These are phyloP conservation scores for Cranoglanis bouderius DNA, from an alignment of 2,113 vertebrate genomes.

Conservation along the genomic window DNA sequence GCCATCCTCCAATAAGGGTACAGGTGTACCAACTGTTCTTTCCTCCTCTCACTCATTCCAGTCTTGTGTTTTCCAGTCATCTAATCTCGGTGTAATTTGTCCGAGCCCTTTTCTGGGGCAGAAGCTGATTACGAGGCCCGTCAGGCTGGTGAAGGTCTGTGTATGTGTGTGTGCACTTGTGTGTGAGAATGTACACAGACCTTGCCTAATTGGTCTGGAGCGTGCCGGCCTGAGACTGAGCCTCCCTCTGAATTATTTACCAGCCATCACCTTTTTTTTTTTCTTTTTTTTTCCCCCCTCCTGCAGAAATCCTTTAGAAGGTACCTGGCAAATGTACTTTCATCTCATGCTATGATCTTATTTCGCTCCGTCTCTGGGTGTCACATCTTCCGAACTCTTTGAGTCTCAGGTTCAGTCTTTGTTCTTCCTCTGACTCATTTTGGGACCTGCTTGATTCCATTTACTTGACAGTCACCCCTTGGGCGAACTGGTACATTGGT, in stretches of 20 bases:
- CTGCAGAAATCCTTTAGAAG: constrained; percentile 30
- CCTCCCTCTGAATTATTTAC: constrained; percentile 32
- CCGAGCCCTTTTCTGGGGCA: neutral
- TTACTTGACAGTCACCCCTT: constrained; percentile 18
- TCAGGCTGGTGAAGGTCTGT: constrained; percentile 12
- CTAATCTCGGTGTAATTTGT: constrained; percentile 31
- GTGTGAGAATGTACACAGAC: constrained; percentile 19
- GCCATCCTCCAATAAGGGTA: neutral
- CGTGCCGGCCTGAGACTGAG: constrained; percentile 18
- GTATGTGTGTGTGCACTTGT: constrained; percentile 22
- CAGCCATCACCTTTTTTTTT: neutral
- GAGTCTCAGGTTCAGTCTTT: constrained; percentile 43
- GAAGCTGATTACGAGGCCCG: constrained; percentile 21
- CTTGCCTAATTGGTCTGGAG: constrained; percentile 30
- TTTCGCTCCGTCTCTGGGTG: constrained; percentile 25
- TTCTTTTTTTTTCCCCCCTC: neutral
- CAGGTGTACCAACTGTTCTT: constrained; percentile 26
- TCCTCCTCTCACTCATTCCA: constrained; percentile 6
- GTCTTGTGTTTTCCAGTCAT: constrained; percentile 14
- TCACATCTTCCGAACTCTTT: constrained; percentile 36
- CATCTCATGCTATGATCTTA: constrained; percentile 25
- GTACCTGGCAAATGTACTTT: constrained; percentile 10
- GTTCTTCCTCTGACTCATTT: constrained; percentile 34
- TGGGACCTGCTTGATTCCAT: constrained; percentile 14
- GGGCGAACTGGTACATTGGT: constrained; percentile 2